Percentiles rank a stretch among this genome's conserved stretches.
phyloP scores from a whole-genome alignment of 2,113 vertebrate genomes.

The Cinclus cinclus region DNA sequence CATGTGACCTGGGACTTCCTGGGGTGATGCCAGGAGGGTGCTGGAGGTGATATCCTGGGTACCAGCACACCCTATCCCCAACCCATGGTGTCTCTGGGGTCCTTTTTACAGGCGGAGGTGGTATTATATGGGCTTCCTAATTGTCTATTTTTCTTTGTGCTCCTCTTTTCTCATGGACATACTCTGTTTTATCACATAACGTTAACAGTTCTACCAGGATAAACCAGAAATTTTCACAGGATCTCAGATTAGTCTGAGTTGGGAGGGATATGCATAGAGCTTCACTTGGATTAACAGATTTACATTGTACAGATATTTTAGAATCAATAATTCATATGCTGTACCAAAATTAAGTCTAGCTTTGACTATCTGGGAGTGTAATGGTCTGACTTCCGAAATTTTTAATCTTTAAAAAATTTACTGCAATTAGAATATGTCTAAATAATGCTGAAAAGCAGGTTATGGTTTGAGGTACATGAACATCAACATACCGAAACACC shows the following conservation, averaged over 20 bases:
- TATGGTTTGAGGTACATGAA: not conserved
- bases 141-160: not conserved
- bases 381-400: not conserved
- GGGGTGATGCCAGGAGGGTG: fast-evolving
- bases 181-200: not conserved
- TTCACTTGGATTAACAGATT: not conserved
- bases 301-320: not conserved
- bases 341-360: not conserved
- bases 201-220: not conserved
- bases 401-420: not conserved
- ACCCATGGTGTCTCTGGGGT: fast-evolving
- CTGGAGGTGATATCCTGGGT: fast-evolving
- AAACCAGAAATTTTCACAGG: not conserved
- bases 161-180: not conserved
- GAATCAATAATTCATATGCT: not conserved
- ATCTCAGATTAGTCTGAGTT: not conserved
- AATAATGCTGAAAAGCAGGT: not conserved
- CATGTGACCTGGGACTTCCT: too few relatives aligned
- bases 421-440: not conserved
- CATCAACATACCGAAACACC: not conserved
- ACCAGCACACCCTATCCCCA: fast-evolving
- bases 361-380: not conserved
- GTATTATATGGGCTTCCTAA: not conserved
- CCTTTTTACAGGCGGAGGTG: fast-evolving
- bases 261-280: not conserved